Conservation (phyloP, 1,140 invertebrate genomes). For the Lordiphosa collinella region DNA sequence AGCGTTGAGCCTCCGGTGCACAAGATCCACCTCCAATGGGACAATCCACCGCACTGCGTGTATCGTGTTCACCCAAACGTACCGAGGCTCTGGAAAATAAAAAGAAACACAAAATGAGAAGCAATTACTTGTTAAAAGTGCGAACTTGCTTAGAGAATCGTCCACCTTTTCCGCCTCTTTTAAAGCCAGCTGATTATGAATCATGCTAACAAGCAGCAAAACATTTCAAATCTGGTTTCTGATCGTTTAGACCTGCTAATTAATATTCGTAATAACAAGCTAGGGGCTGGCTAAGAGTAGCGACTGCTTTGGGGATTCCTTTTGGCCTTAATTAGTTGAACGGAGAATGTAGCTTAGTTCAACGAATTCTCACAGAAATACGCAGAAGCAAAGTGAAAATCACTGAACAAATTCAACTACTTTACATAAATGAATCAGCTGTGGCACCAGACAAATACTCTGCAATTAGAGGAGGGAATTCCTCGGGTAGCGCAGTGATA, state of each 20-base stretch:
- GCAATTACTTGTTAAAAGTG: constrained; percentile 4
- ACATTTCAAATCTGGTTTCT: constrained; percentile 53
- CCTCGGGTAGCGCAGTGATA: too few species aligned
- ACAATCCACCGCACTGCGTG: constrained; percentile 80
- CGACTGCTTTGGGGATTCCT: constrained; percentile 42
- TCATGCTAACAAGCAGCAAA: constrained; percentile 40
- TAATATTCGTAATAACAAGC: constrained; percentile 48
- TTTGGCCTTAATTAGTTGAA: constrained; percentile 33
- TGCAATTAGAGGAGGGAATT: not conserved
- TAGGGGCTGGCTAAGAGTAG: not conserved
- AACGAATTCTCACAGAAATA: constrained; percentile 26
- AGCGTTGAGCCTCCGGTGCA: constrained; percentile 33
- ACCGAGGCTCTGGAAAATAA: constrained; percentile 65
- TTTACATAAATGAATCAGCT: constrained; percentile 30
- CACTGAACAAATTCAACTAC: not conserved
- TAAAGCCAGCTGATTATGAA: constrained; percentile 21
- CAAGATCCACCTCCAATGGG: constrained; percentile 54
- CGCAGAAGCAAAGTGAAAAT: not conserved
- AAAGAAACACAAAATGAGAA: not conserved
- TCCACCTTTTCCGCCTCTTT: constrained; percentile 3
- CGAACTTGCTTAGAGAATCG: constrained; percentile 54
- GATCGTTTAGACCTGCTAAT: constrained; percentile 33
- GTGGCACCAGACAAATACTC: too few species aligned
- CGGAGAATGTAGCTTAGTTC: constrained; percentile 39
- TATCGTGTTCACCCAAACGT: constrained; percentile 81